Evolutionary conservation across 1,140 invertebrate genomes (phyloP), one percentile per base, ranked within the genome.

Genomic region (Drosophila parabipectinata): DNA sequence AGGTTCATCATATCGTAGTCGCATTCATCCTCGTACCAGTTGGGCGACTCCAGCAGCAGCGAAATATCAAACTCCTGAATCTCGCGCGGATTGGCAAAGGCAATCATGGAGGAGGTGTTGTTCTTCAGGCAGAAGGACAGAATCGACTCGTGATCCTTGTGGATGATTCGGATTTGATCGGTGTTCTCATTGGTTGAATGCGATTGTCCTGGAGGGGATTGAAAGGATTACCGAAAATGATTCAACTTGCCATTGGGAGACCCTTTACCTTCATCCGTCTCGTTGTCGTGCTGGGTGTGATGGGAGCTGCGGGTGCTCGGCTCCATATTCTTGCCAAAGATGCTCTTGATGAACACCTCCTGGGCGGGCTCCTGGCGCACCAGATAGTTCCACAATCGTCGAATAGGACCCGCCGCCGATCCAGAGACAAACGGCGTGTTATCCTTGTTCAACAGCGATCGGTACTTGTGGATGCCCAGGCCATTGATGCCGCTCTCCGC

Each of bases 141-240:
- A 69, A 99, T 99, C 60, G 97, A 98, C 92, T 99, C 99, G 93
- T 99, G 98, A 91, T 99, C 99, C 93, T 99, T 99, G 92, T 99
- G 99, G 68, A 99, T 98, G 69, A 99, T 98, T 62, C 98, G 94
- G 59, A 99, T 97, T 41, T 97, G 96, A 81, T 97, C 96, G 48
- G 95, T 94, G 14, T 88, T 88, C 68, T 88, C 83, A 68, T 61
- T 88, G 32, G 83, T 88, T 24, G 83, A 88, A 68, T 88, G 83
- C 26, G 83, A 88, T 89, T 88, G 83, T 53, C 83, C 83, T 87
- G 41, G 5, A 44, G 14, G 1, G 41, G 14, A 44, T 12, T 37
- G 3, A 12, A 12, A 10, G 34, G 32, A 32, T 32, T 9, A 37
- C 21, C 21, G 3, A 37, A 37, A n/a, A 18, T 15, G 41, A 18